Conservation (phyloP, 2,797 vertebrate genomes). For the Anas bernieri region DNA sequence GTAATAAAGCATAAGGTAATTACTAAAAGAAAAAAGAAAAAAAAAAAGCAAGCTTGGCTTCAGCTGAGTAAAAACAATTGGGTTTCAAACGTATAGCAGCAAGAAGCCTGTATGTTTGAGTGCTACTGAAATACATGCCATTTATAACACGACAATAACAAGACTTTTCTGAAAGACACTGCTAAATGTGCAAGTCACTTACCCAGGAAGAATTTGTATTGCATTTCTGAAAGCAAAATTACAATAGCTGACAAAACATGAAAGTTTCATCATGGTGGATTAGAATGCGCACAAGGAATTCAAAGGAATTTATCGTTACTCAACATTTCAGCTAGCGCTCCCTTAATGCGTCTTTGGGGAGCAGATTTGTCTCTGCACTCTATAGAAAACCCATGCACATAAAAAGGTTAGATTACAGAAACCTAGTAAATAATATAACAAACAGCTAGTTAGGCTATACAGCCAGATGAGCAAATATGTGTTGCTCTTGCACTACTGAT, state of each 20-base stretch:
- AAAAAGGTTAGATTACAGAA: conserved; percentile 71
- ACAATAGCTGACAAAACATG: conserved; percentile 83
- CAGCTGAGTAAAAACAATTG: conserved; percentile 68
- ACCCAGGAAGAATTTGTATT: conserved; percentile 72
- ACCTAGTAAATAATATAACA: conserved; percentile 77
- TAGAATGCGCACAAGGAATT: conserved; percentile 72
- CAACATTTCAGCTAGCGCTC: conserved; percentile 76
- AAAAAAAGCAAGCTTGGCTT: conserved; percentile 66
- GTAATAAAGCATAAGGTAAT: conserved; percentile 75
- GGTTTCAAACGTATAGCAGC: conserved; percentile 69
- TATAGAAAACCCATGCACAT: conserved; percentile 66
- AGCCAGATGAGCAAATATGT: conserved; percentile 28
- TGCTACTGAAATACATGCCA: conserved; percentile 70
- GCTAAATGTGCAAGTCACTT: conserved; percentile 76
- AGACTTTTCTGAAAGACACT: conserved; percentile 73
- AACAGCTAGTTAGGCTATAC: conserved; percentile 56
- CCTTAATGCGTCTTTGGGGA: conserved; percentile 74
- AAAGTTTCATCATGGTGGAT: conserved; percentile 78
- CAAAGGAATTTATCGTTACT: conserved; percentile 79
- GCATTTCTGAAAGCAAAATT: conserved; percentile 81
- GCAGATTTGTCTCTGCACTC: conserved; percentile 73
- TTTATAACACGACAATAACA: conserved; percentile 68
- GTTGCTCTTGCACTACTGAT: conserved; percentile 1
- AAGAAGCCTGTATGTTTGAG: conserved; percentile 67
- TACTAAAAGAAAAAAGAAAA: conserved; percentile 63